Percentiles rank a stretch among this genome's conserved stretches.
These are phyloP conservation scores for Cecropterus lyciades DNA, from an alignment of 1,140 invertebrate genomes.

Conservation along the genomic window DNA sequence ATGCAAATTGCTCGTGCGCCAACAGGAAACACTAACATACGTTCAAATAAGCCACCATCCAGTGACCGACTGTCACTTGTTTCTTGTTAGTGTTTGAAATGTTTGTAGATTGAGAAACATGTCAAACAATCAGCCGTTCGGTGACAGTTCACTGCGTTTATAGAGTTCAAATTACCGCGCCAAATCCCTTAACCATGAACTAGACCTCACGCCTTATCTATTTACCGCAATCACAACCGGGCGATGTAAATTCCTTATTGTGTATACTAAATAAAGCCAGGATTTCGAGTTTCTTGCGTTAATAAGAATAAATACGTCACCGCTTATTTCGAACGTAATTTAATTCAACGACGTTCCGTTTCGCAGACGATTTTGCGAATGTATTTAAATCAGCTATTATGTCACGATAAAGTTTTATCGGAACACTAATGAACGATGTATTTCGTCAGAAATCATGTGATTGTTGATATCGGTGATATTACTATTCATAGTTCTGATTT, in stretches of 20 bases:
- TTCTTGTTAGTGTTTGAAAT: slow-evolving; percentile 1
- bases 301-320: not conserved
- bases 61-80: slow-evolving; percentile 65
- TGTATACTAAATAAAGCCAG: not conserved
- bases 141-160: slow-evolving; percentile 47
- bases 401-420: slow-evolving; percentile 31
- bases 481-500: no score
- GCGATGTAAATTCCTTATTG: slow-evolving; percentile 27
- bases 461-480: slow-evolving; percentile 19
- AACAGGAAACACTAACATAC: slow-evolving; percentile 58
- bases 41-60: slow-evolving; percentile 64
- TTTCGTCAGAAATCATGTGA: slow-evolving; percentile 31
- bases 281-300: not conserved
- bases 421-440: slow-evolving; percentile 1
- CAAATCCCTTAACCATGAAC: slow-evolving; percentile 55
- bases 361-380: slow-evolving; percentile 42
- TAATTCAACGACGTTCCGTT: slow-evolving; percentile 55
- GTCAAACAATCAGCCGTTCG: slow-evolving; percentile 25
- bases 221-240: slow-evolving; percentile 13
- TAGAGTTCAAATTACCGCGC: slow-evolving; percentile 46
- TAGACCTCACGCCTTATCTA: slow-evolving; percentile 51
- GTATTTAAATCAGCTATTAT: not conserved
- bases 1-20: slow-evolving; percentile 67
- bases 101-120: slow-evolving; percentile 41
- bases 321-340: slow-evolving; percentile 49